A percentile compares a stretch with the other conserved stretches of the same genome.
Evolutionary conservation across 2,797 vertebrate species (phyloP).

Genomic region (Pteronotus mesoamericanus): DNA sequence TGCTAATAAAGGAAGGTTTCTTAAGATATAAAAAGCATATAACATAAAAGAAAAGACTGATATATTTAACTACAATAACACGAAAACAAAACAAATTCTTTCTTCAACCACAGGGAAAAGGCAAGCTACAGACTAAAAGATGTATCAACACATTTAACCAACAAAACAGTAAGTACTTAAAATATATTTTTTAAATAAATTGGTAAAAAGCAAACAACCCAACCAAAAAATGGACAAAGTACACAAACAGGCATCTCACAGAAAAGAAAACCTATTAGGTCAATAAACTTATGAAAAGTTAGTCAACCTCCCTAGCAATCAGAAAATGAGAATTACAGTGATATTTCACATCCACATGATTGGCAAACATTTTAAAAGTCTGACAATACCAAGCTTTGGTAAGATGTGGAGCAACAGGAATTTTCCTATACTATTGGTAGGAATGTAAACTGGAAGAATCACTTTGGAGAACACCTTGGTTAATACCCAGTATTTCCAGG

Average conservation of each 20-base stretch:
- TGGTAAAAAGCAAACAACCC: not conserved
- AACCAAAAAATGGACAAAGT: not conserved
- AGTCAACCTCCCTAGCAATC: not conserved
- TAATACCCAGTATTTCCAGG: not conserved
- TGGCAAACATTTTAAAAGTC: constrained; percentile 3
- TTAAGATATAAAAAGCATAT: constrained; percentile 32
- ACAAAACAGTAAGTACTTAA: not conserved
- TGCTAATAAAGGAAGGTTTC: not conserved
- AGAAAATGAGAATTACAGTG: constrained; percentile 6
- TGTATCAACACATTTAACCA: not conserved
- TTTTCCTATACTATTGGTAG: not conserved
- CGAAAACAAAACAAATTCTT: not conserved
- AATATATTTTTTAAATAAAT: not conserved
- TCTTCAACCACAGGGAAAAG: constrained; percentile 14
- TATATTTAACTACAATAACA: not conserved
- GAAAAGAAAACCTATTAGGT: not conserved
- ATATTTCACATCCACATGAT: not conserved
- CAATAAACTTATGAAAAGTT: not conserved
- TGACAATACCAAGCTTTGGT: not conserved
- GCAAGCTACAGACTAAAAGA: not conserved
- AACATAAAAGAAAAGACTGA: not conserved
- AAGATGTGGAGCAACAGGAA: not conserved
- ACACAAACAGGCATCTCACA: not conserved
- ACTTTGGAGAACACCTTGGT: not conserved
- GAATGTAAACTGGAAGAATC: not conserved